Evolutionary conservation across 1,140 invertebrate genomes (phyloP).

Genomic region (Grapholita molesta): DNA sequence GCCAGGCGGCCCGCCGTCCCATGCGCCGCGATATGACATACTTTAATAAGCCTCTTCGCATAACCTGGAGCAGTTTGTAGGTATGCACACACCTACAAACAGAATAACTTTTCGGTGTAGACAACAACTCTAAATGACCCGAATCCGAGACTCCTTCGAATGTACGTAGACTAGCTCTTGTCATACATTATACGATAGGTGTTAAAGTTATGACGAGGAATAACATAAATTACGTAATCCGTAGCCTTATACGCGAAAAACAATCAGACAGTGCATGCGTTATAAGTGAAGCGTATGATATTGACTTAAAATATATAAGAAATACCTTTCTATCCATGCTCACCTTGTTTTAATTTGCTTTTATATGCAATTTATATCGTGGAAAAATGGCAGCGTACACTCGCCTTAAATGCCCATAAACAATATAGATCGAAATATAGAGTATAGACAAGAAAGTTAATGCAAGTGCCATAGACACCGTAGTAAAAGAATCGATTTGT

Average conservation of each 20-base stretch:
- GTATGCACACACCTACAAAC: slow-evolving; percentile 79
- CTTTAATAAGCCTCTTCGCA: slow-evolving; percentile 66
- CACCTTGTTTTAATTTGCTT: slow-evolving; percentile 57
- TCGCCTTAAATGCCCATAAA: slow-evolving; percentile 38
- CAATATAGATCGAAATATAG: slow-evolving; percentile 3
- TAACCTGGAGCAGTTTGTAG: slow-evolving; percentile 78
- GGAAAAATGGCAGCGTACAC: slow-evolving; percentile 73
- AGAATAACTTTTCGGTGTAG: slow-evolving; percentile 79
- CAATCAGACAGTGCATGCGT: slow-evolving; percentile 47
- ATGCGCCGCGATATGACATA: slow-evolving; percentile 73
- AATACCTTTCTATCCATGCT: slow-evolving; percentile 56
- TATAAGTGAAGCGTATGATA: slow-evolving; percentile 39
- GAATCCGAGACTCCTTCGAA: slow-evolving; percentile 48
- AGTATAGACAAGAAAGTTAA: background rate
- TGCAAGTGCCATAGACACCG: no score
- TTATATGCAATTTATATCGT: slow-evolving; percentile 44
- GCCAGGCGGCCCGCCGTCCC: slow-evolving; percentile 73
- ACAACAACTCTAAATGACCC: slow-evolving; percentile 66
- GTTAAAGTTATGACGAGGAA: slow-evolving; percentile 58
- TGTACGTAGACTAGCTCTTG: slow-evolving; percentile 3
- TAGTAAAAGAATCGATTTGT: background rate
- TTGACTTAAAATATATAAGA: slow-evolving; percentile 27
- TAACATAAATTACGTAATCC: slow-evolving; percentile 74
- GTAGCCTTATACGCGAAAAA: slow-evolving; percentile 41
- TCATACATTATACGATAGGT: slow-evolving; percentile 39